Percentiles rank a stretch among this genome's conserved stretches.
Conservation (phyloP, 2,888 invertebrate species). For the Tipula unca region DNA sequence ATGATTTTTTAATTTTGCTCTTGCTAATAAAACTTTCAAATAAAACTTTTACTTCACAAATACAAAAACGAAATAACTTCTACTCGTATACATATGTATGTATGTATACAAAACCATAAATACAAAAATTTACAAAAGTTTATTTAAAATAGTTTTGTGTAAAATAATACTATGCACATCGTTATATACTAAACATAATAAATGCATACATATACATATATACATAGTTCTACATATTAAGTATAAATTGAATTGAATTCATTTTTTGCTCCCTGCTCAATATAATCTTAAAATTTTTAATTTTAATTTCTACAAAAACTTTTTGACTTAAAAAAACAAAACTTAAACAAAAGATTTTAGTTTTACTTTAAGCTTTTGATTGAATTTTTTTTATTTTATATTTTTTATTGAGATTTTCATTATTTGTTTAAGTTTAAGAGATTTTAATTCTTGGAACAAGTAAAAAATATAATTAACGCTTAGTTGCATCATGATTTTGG, state of each 20-base stretch:
- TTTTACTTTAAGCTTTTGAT: neutral
- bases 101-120: neutral
- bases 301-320: neutral
- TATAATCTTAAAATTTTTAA: neutral
- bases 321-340: neutral
- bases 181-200: neutral
- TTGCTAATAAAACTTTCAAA: neutral
- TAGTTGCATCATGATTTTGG: too few species aligned
- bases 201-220: neutral
- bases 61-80: neutral
- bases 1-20: neutral
- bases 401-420: neutral
- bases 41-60: neutral
- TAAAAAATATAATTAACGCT: neutral
- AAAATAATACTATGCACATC: neutral
- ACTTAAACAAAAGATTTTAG: neutral
- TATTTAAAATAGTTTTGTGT: neutral
- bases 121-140: neutral
- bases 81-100: too few species aligned
- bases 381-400: neutral
- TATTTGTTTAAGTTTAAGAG: neutral
- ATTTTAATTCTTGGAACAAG: neutral
- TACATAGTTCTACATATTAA: neutral
- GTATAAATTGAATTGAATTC: neutral
- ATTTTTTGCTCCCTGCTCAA: neutral